phyloP scores from a whole-genome alignment of 2,113 vertebrate species.

The Malurus elegans region DNA sequence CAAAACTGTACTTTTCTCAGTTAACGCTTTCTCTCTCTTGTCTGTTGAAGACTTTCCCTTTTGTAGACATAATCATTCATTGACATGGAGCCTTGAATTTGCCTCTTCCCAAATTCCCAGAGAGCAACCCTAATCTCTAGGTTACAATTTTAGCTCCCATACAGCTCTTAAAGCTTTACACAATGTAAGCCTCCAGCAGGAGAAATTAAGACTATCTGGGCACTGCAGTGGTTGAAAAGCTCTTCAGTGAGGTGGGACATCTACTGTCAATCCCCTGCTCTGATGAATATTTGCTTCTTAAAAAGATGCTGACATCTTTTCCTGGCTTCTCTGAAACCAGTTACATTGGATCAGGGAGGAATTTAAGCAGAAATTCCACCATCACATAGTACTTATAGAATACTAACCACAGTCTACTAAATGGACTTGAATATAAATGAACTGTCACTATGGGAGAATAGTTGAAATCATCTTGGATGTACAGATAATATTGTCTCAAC shows the following conservation, averaged over 20 bases:
- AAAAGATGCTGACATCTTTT: not conserved
- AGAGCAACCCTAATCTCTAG: not conserved
- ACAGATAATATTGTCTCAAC: conserved; percentile 24
- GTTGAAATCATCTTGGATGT: conserved; percentile 2
- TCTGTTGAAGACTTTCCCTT: not conserved
- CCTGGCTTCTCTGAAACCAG: not conserved
- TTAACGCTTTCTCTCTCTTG: not conserved
- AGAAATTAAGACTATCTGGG: not conserved
- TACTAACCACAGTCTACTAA: conserved; percentile 14
- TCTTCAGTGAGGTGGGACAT: not conserved
- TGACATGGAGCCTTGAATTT: not conserved
- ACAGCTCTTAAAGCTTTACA: not conserved
- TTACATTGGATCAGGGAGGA: not conserved
- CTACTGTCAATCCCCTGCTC: not conserved
- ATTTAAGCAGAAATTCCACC: not conserved
- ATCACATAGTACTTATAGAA: not conserved
- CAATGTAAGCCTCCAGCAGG: not conserved
- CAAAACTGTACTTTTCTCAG: not conserved
- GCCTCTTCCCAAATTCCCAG: not conserved
- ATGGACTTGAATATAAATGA: conserved; percentile 43
- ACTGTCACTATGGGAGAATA: not conserved
- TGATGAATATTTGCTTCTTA: not conserved
- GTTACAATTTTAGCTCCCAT: not conserved
- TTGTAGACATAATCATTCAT: not conserved
- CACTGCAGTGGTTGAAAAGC: not conserved